A percentile compares a stretch with the other conserved stretches of the same genome.
These are phyloP conservation scores for Microplitis demolitor DNA, from an alignment of 1,140 invertebrate species.

Conservation along the genomic window DNA sequence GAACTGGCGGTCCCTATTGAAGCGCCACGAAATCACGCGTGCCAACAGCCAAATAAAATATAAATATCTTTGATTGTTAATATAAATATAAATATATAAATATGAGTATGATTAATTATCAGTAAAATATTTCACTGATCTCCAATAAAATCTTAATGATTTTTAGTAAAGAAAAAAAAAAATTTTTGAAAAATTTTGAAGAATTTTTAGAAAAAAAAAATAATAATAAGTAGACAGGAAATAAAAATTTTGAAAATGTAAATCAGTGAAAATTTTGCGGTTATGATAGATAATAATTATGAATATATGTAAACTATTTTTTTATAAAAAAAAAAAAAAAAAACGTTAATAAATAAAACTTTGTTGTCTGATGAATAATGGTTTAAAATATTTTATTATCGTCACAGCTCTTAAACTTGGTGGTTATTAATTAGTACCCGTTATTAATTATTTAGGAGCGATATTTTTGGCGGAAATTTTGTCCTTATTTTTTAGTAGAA, in stretches of 20 bases:
- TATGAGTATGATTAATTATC: no score
- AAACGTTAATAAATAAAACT: constrained; percentile 2
- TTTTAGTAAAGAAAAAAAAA: no score
- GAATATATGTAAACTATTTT: constrained; percentile 26
- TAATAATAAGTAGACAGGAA: neutral
- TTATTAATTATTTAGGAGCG: no score
- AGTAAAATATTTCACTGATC: no score
- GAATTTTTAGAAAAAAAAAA: neutral
- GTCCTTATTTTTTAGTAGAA: no score
- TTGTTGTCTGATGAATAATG: neutral
- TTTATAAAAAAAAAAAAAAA: constrained; percentile 28
- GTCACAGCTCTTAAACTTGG: neutral
- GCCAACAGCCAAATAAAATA: neutral
- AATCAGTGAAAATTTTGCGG: neutral
- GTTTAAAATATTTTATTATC: constrained; percentile 15
- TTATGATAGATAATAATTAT: neutral
- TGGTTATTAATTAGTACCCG: no score
- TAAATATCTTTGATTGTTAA: no score
- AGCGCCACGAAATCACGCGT: neutral
- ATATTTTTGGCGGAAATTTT: no score
- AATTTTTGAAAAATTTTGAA: no score
- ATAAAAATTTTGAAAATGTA: neutral
- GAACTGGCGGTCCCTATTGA: constrained; percentile 48
- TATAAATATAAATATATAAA: no score
- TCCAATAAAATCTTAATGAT: no score